phyloP scores from a whole-genome alignment of 2,888 invertebrate genomes.

The Thalpophila matura region DNA sequence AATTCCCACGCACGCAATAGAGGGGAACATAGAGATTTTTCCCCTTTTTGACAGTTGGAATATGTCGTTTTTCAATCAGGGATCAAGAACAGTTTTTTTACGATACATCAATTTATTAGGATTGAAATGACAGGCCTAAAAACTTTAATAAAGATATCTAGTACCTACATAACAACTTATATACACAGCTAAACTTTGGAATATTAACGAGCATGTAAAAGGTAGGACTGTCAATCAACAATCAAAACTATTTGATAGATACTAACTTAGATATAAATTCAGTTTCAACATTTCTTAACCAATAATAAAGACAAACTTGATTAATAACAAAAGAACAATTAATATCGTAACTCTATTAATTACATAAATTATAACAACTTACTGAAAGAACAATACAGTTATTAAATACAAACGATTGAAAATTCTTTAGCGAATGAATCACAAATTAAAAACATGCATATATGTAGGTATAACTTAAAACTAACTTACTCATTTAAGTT shows the following conservation, averaged over 20 bases:
- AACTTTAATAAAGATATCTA: not conserved
- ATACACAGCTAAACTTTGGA: no score
- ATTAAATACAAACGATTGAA: not conserved
- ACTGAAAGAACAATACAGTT: no score
- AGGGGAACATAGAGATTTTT: conserved; percentile 64
- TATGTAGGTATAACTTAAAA: no score
- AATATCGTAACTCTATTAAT: not conserved
- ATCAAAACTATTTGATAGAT: not conserved
- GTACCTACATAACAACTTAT: no score
- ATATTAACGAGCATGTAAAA: no score
- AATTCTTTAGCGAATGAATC: no score
- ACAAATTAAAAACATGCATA: no score
- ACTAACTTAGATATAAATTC: not conserved
- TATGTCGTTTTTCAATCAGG: conserved; percentile 43
- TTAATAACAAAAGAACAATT: not conserved
- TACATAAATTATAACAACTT: not conserved
- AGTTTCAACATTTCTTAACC: no score
- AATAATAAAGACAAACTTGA: no score
- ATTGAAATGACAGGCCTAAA: not conserved
- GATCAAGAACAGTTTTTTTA: conserved; percentile 16
- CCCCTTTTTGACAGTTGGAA: conserved; percentile 53
- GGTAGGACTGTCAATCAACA: not conserved
- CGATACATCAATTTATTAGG: not conserved
- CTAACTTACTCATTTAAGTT: no score
- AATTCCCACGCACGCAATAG: conserved; percentile 85